Evolutionary conservation across 2,113 vertebrate species (phyloP), one percentile per base, ranked within the genome.

Genomic region (Falco punctatus): DNA sequence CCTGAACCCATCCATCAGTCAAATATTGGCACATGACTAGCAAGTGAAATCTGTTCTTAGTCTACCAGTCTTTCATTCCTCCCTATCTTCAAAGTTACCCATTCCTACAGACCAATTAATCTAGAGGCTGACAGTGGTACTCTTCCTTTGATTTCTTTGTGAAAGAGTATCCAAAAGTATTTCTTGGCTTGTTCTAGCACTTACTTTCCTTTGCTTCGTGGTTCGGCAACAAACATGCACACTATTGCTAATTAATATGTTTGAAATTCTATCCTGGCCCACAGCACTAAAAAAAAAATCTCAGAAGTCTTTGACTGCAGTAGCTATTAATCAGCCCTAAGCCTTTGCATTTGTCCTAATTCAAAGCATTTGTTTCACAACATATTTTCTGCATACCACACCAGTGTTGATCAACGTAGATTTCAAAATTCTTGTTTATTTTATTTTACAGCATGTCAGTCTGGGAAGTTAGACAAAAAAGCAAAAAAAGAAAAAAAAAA

Each of bases 191-290:
- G 86, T 95, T 93, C 86, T 81, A 93, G 88, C 38, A 30, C 93
- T 97, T 90, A 85, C 70, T 97, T 82, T 95, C 52, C 88, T 97
- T 94, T 92, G 90, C 90, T 96, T 94, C 80, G 72, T 94, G 71
- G 58, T 92, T 96, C 95, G 96, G 79, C 96, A 94, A 79, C 74
- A 97, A 97, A 97, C 80, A 97, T 81, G 91, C 82, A 75, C 88
- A 69, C 44, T 87, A 91, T 89, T 97, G 94, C 95, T 95, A 96
- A 96, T 98, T 95, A 97, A 97, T 95, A 96, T 92, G 84, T 95
- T 97, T 98, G 90, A 94, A 93, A 96, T 97, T 94, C 89, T 97
- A 88, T 93, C 95, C 80, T 96, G 86, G 77, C 85, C 79, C 86
- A 87, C 70, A 96, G 85, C 79, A 91, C 72, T 48, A 52, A 91